Conservation (phyloP, 1,140 invertebrate species). For the Onthophagus taurus region DNA sequence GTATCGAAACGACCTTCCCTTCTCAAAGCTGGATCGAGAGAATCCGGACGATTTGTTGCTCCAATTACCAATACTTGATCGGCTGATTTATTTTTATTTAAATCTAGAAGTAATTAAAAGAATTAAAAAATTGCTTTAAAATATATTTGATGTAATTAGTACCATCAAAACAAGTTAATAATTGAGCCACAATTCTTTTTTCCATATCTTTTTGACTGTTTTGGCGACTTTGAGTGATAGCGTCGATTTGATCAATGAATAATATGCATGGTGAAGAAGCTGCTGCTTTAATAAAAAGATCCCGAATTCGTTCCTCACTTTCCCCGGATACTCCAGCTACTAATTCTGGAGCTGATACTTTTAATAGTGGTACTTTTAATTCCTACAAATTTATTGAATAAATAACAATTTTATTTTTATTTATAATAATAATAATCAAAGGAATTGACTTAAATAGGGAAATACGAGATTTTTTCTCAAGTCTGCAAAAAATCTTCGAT, state of each 20-base stretch:
- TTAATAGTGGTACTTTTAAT: slow-evolving; percentile 65
- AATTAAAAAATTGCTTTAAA: background rate
- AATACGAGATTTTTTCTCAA: no score
- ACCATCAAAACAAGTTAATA: slow-evolving; percentile 82
- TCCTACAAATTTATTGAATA: no score
- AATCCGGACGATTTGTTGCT: slow-evolving; percentile 89
- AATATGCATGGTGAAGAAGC: slow-evolving; percentile 69
- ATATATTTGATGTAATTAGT: slow-evolving; percentile 15
- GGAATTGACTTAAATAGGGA: background rate
- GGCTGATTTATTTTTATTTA: slow-evolving; percentile 51
- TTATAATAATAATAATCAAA: background rate
- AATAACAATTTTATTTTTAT: no score
- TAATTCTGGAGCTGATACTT: slow-evolving; percentile 82
- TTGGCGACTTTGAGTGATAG: slow-evolving; percentile 76
- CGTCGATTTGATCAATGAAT: slow-evolving; percentile 94
- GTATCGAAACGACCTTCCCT: slow-evolving; percentile 86
- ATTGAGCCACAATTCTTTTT: slow-evolving; percentile 84
- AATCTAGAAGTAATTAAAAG: slow-evolving; percentile 35
- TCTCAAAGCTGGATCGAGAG: slow-evolving; percentile 85
- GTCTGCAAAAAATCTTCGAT: no score
- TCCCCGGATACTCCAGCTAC: slow-evolving; percentile 93
- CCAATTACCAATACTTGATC: slow-evolving; percentile 80
- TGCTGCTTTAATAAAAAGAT: slow-evolving; percentile 79
- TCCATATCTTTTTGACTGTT: slow-evolving; percentile 92
- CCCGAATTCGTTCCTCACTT: slow-evolving; percentile 84